Percentiles rank a stretch among this genome's conserved stretches.
Conservation (phyloP, 2,797 vertebrate genomes). For the Eulemur coronatus region DNA sequence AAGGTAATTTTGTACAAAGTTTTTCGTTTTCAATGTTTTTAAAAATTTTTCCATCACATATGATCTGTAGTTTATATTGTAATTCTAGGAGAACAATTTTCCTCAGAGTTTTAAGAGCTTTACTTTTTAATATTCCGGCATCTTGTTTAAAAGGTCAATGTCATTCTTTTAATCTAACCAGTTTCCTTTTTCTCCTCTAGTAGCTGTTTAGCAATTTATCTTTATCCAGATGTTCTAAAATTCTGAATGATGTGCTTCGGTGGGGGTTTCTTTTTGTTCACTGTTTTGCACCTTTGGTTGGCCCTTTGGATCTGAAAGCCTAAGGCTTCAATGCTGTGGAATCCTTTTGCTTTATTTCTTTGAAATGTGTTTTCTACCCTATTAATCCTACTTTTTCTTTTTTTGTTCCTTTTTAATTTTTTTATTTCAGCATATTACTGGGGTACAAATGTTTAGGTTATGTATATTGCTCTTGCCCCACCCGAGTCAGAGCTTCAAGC, state of each 20-base stretch:
- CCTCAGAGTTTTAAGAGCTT: not conserved
- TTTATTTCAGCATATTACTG: no score
- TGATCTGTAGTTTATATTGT: not conserved
- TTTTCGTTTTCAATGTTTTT: not conserved
- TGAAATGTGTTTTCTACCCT: slow-evolving; percentile 17
- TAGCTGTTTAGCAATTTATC: not conserved
- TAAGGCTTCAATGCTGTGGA: not conserved
- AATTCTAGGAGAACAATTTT: not conserved
- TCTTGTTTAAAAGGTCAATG: not conserved
- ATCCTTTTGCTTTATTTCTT: not conserved
- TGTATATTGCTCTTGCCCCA: no score
- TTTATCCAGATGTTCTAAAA: not conserved
- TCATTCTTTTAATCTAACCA: not conserved
- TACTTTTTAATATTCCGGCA: not conserved
- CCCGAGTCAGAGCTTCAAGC: no score
- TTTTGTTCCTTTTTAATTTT: no score
- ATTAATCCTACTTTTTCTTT: not conserved
- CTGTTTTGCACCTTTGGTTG: not conserved
- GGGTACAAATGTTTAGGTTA: no score
- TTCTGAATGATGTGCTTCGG: not conserved
- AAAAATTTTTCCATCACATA: not conserved
- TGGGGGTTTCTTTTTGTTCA: not conserved
- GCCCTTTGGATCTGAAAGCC: not conserved
- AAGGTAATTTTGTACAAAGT: not conserved
- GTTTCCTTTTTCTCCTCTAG: not conserved